These are phyloP conservation scores for Xenopus tropicalis DNA, from an alignment of 2,113 vertebrate genomes.

Conservation along the genomic window DNA sequence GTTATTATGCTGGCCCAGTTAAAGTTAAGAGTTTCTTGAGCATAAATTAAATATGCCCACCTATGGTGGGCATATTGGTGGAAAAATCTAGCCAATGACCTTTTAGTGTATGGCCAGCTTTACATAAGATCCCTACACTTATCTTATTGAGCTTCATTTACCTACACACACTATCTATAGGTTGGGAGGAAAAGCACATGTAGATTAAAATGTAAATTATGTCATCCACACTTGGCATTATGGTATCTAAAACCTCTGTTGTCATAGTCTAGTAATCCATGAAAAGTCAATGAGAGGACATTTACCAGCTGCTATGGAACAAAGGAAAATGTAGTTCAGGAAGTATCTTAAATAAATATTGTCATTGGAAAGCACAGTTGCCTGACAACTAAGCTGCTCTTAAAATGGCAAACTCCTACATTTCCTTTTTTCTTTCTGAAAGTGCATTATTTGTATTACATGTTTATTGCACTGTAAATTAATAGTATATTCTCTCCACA, in stretches of 20 bases:
- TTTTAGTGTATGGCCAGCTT: too few relatives aligned
- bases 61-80: too few relatives aligned
- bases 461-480: background rate
- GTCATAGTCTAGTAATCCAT: background rate
- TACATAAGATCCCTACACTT: too few relatives aligned
- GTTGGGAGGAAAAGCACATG: background rate
- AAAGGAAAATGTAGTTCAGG: slow-evolving; percentile 29
- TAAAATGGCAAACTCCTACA: slow-evolving; percentile 10
- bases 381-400: background rate
- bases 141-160: too few relatives aligned
- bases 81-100: too few relatives aligned
- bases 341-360: slow-evolving; percentile 42
- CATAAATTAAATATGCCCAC: too few relatives aligned
- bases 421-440: slow-evolving; percentile 20
- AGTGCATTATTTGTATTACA: background rate
- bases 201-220: background rate
- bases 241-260: background rate
- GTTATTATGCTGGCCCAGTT: too few relatives aligned
- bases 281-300: slow-evolving; percentile 21
- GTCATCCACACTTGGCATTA: background rate
- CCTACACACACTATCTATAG: too few relatives aligned
- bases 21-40: too few relatives aligned
- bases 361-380: slow-evolving; percentile 21
- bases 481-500: background rate
- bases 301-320: slow-evolving; percentile 28